Evolutionary conservation across 2,888 invertebrate species (phyloP).

Genomic region (Beris chalybata): DNA sequence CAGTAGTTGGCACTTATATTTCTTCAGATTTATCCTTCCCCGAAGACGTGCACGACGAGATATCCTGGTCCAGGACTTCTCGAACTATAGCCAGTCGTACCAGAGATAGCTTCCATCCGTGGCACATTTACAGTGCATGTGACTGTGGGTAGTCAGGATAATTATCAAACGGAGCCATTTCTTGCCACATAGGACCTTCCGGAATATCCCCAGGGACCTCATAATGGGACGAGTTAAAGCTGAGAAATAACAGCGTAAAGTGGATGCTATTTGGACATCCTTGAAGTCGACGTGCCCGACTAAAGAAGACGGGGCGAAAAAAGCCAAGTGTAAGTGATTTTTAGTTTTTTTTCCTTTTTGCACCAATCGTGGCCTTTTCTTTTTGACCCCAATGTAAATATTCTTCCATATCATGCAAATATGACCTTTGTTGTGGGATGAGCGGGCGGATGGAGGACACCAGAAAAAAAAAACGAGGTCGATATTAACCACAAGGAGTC

Average conservation of each 20-base stretch:
- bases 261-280: constrained; percentile 6
- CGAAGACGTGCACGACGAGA: too few species aligned
- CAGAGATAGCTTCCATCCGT: too few species aligned
- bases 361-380: constrained; percentile 1
- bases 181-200: too few species aligned
- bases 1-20: too few species aligned
- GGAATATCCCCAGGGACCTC: too few species aligned
- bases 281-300: not conserved
- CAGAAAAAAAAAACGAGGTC: constrained; percentile 14
- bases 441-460: constrained; percentile 1
- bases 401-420: constrained; percentile 30
- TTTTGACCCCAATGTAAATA: constrained; percentile 18
- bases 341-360: constrained; percentile 10
- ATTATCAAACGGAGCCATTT: too few species aligned
- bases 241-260: not conserved
- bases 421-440: constrained; percentile 23
- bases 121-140: too few species aligned
- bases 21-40: too few species aligned
- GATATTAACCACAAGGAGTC: constrained; percentile 15
- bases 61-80: too few species aligned
- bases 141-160: too few species aligned
- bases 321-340: constrained; percentile 19
- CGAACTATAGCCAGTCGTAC: too few species aligned
- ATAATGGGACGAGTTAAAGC: too few species aligned
- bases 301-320: not conserved